Percentiles rank a stretch among this genome's conserved stretches.
phyloP scores from a whole-genome alignment of 2,797 vertebrate genomes.

The Sciaenops ocellatus region DNA sequence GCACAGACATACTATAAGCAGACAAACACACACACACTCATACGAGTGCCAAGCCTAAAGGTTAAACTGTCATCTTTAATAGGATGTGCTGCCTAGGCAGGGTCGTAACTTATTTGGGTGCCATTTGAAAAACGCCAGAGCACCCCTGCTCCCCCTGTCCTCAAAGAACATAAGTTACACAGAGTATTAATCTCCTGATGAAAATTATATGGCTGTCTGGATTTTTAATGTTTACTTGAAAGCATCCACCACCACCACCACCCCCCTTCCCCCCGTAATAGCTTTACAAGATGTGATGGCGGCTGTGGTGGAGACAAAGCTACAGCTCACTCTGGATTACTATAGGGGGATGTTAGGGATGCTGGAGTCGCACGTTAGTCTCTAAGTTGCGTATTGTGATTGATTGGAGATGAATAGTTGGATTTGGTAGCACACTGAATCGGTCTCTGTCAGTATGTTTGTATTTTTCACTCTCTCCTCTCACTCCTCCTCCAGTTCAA shows the following conservation, averaged over 20 bases:
- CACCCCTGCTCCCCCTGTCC: conserved; percentile 66
- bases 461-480: conserved; percentile 25
- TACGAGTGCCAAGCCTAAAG: conserved; percentile 75
- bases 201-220: conserved; percentile 78
- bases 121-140: conserved; percentile 78
- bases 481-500: conserved; percentile 68
- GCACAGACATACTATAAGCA: conserved; percentile 42
- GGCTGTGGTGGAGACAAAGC: conserved; percentile 43
- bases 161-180: conserved; percentile 80
- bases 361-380: conserved; percentile 35
- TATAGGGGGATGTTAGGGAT: conserved; percentile 10
- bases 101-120: conserved; percentile 82
- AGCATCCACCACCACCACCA: conserved; percentile 25
- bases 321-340: conserved; percentile 49
- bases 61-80: conserved; percentile 84
- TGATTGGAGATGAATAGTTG: conserved; percentile 17
- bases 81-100: conserved; percentile 76
- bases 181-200: conserved; percentile 82
- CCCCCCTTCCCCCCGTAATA: conserved; percentile 62
- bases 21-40: conserved; percentile 47
- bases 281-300: conserved; percentile 76
- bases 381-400: neutral
- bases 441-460: conserved; percentile 65
- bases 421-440: conserved; percentile 63
- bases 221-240: conserved; percentile 82